A percentile compares a stretch with the other conserved stretches of the same genome.
phyloP scores from a whole-genome alignment of 2,113 vertebrate species.

The Recurvirostra avosetta region DNA sequence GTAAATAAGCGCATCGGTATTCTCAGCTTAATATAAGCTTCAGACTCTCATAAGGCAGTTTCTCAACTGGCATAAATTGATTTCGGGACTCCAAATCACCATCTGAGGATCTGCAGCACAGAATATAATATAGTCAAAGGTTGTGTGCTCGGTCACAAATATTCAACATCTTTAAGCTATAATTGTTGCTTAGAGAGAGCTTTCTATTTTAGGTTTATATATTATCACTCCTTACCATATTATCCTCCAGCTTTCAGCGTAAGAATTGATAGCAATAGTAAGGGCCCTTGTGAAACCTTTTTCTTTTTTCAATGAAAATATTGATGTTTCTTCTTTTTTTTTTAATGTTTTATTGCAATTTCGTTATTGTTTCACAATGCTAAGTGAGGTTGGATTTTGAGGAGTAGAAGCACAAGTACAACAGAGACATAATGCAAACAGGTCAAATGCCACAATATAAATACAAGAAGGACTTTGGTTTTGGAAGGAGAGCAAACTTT shows the following conservation, averaged over 20 bases:
- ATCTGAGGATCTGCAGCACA: not conserved
- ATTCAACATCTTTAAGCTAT: not conserved
- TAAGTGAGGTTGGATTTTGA: not conserved
- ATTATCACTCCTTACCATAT: not conserved
- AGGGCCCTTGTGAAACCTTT: not conserved
- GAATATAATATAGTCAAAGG: not conserved
- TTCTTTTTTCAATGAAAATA: not conserved
- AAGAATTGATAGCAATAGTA: not conserved
- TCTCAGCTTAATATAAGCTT: conserved; percentile 2
- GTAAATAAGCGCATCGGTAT: not conserved
- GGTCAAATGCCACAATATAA: not conserved
- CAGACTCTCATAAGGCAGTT: not conserved
- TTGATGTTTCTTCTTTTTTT: too few species aligned
- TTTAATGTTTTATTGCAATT: not conserved
- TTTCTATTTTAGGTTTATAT: not conserved
- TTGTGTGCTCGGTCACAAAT: not conserved
- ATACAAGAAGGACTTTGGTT: not conserved
- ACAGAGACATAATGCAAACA: not conserved
- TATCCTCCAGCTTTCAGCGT: not conserved
- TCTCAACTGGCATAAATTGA: not conserved
- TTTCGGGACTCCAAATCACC: not conserved
- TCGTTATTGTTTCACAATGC: not conserved
- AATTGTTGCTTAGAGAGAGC: not conserved
- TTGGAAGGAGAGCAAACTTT: not conserved
- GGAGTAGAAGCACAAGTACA: not conserved